These are phyloP conservation scores for Agriotes lineatus DNA, from an alignment of 2,888 invertebrate species.

Conservation along the genomic window DNA sequence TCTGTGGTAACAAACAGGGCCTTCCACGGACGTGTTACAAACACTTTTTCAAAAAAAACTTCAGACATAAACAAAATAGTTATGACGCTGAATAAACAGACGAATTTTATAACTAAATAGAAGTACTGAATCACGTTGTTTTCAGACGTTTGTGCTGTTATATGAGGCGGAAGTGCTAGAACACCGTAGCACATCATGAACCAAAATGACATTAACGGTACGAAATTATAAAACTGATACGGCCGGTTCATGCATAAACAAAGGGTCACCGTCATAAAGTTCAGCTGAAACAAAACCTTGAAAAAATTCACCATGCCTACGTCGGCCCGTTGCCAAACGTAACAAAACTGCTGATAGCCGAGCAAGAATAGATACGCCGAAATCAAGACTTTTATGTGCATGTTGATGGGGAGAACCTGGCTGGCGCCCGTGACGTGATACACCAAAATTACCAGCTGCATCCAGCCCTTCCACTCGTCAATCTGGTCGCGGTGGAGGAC, in stretches of 20 bases:
- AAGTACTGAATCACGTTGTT: slow-evolving; percentile 87
- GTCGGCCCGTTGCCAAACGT: slow-evolving; percentile 90
- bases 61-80: slow-evolving; percentile 95
- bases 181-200: slow-evolving; percentile 82
- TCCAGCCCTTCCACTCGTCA: slow-evolving; percentile 97
- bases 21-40: slow-evolving; percentile 95
- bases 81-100: slow-evolving; percentile 85
- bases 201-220: slow-evolving; percentile 96
- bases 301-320: slow-evolving; percentile 81
- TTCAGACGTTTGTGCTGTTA: slow-evolving; percentile 81
- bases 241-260: slow-evolving; percentile 98
- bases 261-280: slow-evolving; percentile 89
- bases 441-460: slow-evolving; percentile 93
- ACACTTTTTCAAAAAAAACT: slow-evolving; percentile 96
- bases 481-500: slow-evolving; percentile 94
- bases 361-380: slow-evolving; percentile 93
- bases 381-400: slow-evolving; percentile 90
- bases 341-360: slow-evolving; percentile 94
- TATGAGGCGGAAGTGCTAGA: slow-evolving; percentile 87
- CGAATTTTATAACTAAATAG: slow-evolving; percentile 88
- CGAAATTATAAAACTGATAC: slow-evolving; percentile 98
- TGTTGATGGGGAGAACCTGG: slow-evolving; percentile 90
- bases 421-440: slow-evolving; percentile 97
- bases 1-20: slow-evolving; percentile 95
- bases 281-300: slow-evolving; percentile 86